These are phyloP conservation scores for Octomys mimax DNA, from an alignment of 2,797 vertebrate genomes.

Conservation along the genomic window DNA sequence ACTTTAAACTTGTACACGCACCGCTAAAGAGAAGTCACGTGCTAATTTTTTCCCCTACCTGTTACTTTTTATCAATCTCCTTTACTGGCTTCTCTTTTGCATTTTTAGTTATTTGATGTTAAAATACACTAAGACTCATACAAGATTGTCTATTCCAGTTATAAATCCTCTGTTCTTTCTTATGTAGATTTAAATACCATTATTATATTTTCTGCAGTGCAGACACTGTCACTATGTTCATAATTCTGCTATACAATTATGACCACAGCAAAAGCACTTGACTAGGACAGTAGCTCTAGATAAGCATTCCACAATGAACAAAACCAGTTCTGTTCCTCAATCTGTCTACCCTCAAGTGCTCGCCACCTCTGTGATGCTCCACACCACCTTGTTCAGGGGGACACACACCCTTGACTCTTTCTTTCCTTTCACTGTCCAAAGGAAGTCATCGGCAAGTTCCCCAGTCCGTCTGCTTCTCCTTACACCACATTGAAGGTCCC, in stretches of 20 bases:
- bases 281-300: neutral
- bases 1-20: neutral
- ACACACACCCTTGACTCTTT: neutral
- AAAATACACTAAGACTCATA: neutral
- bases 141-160: neutral
- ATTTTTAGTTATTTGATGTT: neutral
- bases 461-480: neutral
- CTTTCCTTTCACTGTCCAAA: neutral
- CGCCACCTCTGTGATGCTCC: neutral
- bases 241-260: neutral
- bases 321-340: neutral
- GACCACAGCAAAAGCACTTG: neutral
- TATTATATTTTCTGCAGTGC: neutral
- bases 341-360: fast-evolving
- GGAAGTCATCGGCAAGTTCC: neutral
- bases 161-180: neutral
- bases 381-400: neutral
- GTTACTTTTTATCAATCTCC: neutral
- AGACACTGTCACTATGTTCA: neutral
- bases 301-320: neutral
- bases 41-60: neutral
- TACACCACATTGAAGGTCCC: fast-evolving
- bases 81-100: neutral
- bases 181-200: neutral
- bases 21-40: neutral